Base-by-base conservation (phyloP, 2,113 vertebrate genomes). In the Morone saxatilis region DNA sequence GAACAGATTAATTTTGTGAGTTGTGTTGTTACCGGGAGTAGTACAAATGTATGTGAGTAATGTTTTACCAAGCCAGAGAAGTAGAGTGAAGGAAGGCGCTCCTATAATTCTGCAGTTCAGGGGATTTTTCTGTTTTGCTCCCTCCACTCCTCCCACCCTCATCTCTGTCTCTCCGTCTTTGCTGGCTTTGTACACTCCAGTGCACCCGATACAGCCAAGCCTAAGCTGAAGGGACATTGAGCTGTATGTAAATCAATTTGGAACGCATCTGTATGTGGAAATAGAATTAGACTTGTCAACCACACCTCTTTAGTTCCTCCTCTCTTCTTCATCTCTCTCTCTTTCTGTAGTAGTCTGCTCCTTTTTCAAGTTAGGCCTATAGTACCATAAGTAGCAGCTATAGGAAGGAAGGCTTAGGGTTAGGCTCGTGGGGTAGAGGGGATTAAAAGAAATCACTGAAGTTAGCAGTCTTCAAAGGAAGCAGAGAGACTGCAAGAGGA, bases 221-320 rank as follows among this genome's bases (percentile, higher is more conserved):
- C 77, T 88, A 85, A 88, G 82, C 90, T 88, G 79, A 86, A 77
- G 85, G 88, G 89, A 95, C 86, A 88, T 65, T 85, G 83, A 91
- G 89, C 92, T 88, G 85, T 89, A 91, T 93, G 90, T 89, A 92
- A 94, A 94, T 93, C 92, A 91, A 92, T 94, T 94, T 92, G 80
- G 85, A 89, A 80, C 5, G 73, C 79, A 85, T 88, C 81, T 51
- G 41, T 71, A 87, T 88, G 88, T 85, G 81, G 86, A 92, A 93
- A 93, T 92, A 87, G 92, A 93, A 91, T 94, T 94, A 92, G 83
- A 76, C 82, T 82, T 89, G 89, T 93, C 90, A 88, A 78, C 82
- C 90, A 83, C 82, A 88, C 86, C 86, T 90, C 77, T 92, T 93
- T 83, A 90, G 69, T 88, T 90, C 71, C 73, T 81, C 43, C 59